Base-by-base conservation (phyloP, 2,113 vertebrate species). In the Raja brachyura region DNA sequence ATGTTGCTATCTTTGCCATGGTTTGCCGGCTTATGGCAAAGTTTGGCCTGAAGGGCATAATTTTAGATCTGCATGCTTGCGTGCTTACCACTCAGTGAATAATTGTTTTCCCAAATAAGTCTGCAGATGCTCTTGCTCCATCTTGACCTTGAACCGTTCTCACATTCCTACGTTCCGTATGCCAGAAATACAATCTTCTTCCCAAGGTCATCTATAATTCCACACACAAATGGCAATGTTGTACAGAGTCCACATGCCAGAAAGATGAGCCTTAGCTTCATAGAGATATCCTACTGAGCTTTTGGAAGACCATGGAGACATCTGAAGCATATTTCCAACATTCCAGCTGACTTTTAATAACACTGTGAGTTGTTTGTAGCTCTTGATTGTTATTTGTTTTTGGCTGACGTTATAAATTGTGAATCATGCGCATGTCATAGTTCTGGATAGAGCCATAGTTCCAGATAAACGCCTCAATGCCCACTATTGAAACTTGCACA, bases 381-480 rank as follows among this genome's bases (percentile, higher is more conserved):
- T 48, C 88, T 92, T 92, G 88, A 92, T 92, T 92, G 70, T 73
- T 70, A 92, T 70, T 92, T 92, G 33, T 48, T 48, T n/a, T 25
- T 92, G 88, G 88, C 63, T 73, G n/a, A 48, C 18, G 68, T 11
- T 86, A 56, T 88, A 61, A 88, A 63, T 88, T 88, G 28, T 88
- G 56, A 63, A 88, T 88, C 59, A 1, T 14, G 10, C 63, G 13
- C 0, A 31, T 88, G 59, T 88, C 83, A 88, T 31, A 33, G 14
- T 28, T 88, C n/a, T 48, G 39, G 39, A 48, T 48, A 48, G 39
- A 48, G 39, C 39, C 39, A 48, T 48, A 48, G 39, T 48, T 48
- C 39, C 59, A 88, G 83, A 28, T 31, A 66, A 33, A 63, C 63
- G 78, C 78, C 28, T n/a, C 28, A 66, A 16, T 31, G 16, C 13